Conservation (phyloP, 2,888 invertebrate species). For the Laothoe populi region DNA sequence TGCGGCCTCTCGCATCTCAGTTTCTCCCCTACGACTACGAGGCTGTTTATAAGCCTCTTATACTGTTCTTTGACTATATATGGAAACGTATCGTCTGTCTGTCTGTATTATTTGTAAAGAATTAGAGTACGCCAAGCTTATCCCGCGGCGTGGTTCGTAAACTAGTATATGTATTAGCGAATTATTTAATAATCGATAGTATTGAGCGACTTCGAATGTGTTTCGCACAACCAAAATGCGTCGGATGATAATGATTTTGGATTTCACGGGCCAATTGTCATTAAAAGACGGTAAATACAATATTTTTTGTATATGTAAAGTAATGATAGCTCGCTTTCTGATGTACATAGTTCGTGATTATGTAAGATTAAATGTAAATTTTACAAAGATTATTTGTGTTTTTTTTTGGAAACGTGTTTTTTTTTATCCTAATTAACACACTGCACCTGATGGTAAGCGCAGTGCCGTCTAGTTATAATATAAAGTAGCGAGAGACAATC, state of each 20-base stretch:
- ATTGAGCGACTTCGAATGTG: neutral
- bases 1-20: too few relatives aligned
- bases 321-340: constrained; percentile 68
- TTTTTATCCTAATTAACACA: too few relatives aligned
- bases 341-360: constrained; percentile 80
- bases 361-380: constrained; percentile 84
- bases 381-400: constrained; percentile 61
- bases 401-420: constrained; percentile 8
- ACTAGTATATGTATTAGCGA: constrained; percentile 14
- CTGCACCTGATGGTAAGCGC: too few relatives aligned
- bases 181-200: constrained; percentile 10
- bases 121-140: constrained; percentile 11
- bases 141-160: constrained; percentile 13
- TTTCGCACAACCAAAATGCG: constrained; percentile 19
- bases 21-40: too few relatives aligned
- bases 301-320: constrained; percentile 73
- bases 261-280: constrained; percentile 6
- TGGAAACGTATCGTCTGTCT: constrained; percentile 8
- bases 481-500: too few relatives aligned
- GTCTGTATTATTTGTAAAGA: neutral
- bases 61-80: too few relatives aligned
- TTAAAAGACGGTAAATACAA: constrained; percentile 16
- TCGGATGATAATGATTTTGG: constrained; percentile 18
- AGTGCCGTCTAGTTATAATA: too few relatives aligned
- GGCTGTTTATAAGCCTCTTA: too few relatives aligned